Conservation (phyloP, 2,797 vertebrate species). For the Pangasius djambal region DNA sequence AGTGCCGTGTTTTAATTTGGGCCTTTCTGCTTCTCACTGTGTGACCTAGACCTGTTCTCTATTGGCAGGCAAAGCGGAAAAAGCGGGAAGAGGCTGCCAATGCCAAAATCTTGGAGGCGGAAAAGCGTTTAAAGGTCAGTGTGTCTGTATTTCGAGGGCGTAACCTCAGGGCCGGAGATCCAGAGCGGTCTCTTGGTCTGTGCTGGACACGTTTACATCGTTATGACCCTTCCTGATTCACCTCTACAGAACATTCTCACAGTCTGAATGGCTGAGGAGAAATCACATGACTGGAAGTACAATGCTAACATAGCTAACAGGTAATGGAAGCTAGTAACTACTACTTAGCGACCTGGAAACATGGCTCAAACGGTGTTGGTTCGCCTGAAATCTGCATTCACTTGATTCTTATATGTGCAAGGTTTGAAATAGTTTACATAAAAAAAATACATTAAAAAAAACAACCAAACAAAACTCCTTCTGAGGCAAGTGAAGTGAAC, state of each 20-base stretch:
- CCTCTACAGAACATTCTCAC: neutral
- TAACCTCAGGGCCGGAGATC: neutral
- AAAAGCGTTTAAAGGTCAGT: constrained; percentile 98
- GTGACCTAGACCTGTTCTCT: constrained; percentile 79
- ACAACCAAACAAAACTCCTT: no score
- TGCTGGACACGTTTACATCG: neutral
- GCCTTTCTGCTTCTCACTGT: constrained; percentile 40
- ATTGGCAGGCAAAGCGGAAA: constrained; percentile 96
- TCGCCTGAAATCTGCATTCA: neutral
- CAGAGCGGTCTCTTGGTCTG: neutral
- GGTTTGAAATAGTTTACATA: neutral
- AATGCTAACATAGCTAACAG: neutral
- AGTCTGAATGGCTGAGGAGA: neutral
- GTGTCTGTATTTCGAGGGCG: constrained; percentile 44
- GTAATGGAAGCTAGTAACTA: neutral
- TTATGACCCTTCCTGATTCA: neutral
- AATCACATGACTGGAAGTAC: neutral
- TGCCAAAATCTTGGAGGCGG: constrained; percentile 98
- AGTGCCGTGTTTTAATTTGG: constrained; percentile 43
- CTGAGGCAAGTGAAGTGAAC: neutral
- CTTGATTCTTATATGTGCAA: no score
- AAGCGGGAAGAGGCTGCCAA: constrained; percentile 98
- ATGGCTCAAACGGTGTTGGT: neutral
- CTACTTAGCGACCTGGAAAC: neutral
- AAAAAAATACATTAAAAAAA: no score